Evolutionary conservation across 92 coral and sea anemone genomes (phyloP).

Genomic region (Heteractis magnifica): DNA sequence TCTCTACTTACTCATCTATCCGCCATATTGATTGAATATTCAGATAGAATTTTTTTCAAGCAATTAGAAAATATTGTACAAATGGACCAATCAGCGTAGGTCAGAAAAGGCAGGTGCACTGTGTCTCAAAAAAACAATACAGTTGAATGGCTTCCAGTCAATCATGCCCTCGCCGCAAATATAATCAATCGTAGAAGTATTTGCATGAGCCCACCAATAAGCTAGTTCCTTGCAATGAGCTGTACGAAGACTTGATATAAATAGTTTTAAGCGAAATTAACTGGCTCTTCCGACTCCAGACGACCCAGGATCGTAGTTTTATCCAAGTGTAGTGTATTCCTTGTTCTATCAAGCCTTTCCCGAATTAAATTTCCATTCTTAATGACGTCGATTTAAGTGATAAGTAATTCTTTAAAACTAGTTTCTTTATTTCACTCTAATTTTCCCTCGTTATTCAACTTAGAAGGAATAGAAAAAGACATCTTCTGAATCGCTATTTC

Average conservation of each 20-base stretch:
- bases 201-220: slow-evolving; percentile 54
- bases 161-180: slow-evolving; percentile 75
- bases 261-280: slow-evolving; percentile 27
- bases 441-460: no score
- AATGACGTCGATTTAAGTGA: not conserved
- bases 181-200: slow-evolving; percentile 58
- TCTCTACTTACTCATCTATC: slow-evolving; percentile 54
- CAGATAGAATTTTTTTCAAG: slow-evolving; percentile 69
- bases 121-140: slow-evolving; percentile 60
- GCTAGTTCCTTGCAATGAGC: slow-evolving; percentile 12
- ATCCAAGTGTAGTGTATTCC: not conserved
- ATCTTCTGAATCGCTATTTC: not conserved
- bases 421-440: no score
- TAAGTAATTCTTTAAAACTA: no score
- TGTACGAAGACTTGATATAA: slow-evolving; percentile 27
- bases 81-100: slow-evolving; percentile 51
- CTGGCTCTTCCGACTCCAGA: not conserved
- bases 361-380: not conserved
- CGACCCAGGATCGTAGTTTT: not conserved
- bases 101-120: slow-evolving; percentile 65
- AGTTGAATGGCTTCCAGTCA: slow-evolving; percentile 71
- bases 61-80: slow-evolving; percentile 80
- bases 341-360: not conserved
- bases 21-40: slow-evolving; percentile 91
- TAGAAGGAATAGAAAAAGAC: not conserved